These are phyloP conservation scores for Ecdyonurus torrentis DNA, from an alignment of 2,888 invertebrate species.

Conservation along the genomic window DNA sequence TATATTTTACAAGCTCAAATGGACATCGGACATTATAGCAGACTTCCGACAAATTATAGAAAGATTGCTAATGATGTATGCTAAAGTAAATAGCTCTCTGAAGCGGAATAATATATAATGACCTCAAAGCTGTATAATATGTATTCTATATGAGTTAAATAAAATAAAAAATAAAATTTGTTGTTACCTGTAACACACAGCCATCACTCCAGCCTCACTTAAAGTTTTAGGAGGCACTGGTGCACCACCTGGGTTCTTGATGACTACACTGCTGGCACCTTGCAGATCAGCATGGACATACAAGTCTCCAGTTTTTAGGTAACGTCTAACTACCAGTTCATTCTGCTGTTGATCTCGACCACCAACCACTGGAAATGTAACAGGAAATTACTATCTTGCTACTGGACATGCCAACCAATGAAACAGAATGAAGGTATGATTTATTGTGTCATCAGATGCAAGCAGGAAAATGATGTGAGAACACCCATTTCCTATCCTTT, in stretches of 20 bases:
- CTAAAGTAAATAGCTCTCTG: too few species aligned
- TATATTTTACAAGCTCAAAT: background rate
- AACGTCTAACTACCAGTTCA: conserved; percentile 91
- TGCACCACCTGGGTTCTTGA: conserved; percentile 62
- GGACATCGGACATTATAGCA: too few species aligned
- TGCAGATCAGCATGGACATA: conserved; percentile 95
- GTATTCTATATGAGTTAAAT: too few species aligned
- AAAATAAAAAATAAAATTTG: too few species aligned
- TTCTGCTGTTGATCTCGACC: conserved; percentile 97
- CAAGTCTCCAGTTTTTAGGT: conserved; percentile 66
- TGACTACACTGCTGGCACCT: conserved; percentile 80
- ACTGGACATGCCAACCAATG: too few species aligned
- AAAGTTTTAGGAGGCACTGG: conserved; percentile 87
- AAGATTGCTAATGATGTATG: background rate
- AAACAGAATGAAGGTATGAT: too few species aligned
- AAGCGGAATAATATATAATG: too few species aligned
- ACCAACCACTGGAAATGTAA: conserved; percentile 69
- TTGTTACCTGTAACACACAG: conserved; percentile 80
- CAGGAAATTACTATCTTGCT: too few species aligned
- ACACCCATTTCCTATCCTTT: too few species aligned
- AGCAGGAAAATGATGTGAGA: too few species aligned
- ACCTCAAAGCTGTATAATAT: too few species aligned
- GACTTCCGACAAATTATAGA: background rate
- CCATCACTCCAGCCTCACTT: conserved; percentile 92
- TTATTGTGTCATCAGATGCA: too few species aligned